Evolutionary conservation across 2,113 vertebrate genomes (phyloP).

Genomic region (Alouatta palliata): DNA sequence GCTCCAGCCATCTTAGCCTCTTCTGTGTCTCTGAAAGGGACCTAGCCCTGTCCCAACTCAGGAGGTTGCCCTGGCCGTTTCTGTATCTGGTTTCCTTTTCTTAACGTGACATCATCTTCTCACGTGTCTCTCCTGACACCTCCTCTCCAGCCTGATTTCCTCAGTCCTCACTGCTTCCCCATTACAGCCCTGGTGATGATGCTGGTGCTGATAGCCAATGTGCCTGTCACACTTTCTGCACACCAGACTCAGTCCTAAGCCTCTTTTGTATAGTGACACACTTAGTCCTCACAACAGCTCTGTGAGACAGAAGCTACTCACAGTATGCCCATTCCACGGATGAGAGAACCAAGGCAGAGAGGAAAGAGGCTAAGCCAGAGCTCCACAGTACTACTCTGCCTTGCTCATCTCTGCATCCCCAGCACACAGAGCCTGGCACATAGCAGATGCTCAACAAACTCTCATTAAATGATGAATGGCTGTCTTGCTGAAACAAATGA

Average conservation of each 20-base stretch:
- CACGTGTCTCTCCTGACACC: not conserved
- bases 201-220: not conserved
- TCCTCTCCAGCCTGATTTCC: not conserved
- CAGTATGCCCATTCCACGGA: not conserved
- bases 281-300: not conserved
- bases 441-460: not conserved
- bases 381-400: not conserved
- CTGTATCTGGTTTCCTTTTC: not conserved
- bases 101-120: not conserved
- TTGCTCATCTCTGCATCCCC: not conserved
- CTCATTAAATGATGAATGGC: not conserved
- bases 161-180: not conserved
- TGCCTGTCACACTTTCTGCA: rapidly evolving
- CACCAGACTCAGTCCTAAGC: not conserved
- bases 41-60: not conserved
- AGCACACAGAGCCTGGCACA: not conserved
- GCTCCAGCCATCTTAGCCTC: not conserved
- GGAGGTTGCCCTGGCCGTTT: not conserved
- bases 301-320: not conserved
- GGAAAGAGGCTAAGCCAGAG: not conserved
- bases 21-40: not conserved
- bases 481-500: not conserved
- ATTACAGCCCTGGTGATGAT: not conserved
- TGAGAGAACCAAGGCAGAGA: not conserved
- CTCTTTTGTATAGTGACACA: not conserved